Percentiles rank a stretch among this genome's conserved stretches.
phyloP scores from a whole-genome alignment of 2,113 vertebrate genomes.

The Laticauda laticaudata region DNA sequence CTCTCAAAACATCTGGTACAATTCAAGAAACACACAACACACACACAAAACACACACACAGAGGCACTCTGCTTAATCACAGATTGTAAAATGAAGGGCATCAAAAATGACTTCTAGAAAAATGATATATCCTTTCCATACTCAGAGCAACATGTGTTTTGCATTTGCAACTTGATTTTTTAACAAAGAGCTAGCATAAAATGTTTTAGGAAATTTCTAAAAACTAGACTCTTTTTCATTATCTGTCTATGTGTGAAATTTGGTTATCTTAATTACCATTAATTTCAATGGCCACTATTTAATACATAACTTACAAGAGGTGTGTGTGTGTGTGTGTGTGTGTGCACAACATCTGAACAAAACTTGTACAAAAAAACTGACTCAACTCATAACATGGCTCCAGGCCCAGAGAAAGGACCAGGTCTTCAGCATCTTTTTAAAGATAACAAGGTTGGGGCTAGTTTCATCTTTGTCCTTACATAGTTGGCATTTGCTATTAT shows the following conservation, averaged over 20 bases:
- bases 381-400: background rate
- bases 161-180: conserved; percentile 53
- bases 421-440: background rate
- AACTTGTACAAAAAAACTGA: background rate
- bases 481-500: background rate
- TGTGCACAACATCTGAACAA: background rate
- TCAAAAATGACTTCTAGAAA: conserved; percentile 52
- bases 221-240: conserved; percentile 54
- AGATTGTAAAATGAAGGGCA: conserved; percentile 40
- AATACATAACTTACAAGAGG: background rate
- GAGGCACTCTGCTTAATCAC: conserved; percentile 37
- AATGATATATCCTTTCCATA: conserved; percentile 49
- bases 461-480: background rate
- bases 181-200: conserved; percentile 54
- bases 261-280: conserved; percentile 54
- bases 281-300: background rate
- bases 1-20: conserved; percentile 38
- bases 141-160: conserved; percentile 50
- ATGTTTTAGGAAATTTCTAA: conserved; percentile 61
- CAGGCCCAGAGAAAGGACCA: background rate
- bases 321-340: too few relatives aligned
- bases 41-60: background rate
- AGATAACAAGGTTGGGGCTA: background rate
- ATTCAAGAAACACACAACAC: conserved; percentile 18
- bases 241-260: conserved; percentile 49